A percentile compares a stretch with the other conserved stretches of the same genome.
phyloP scores from a whole-genome alignment of 2,888 invertebrate species.

The Antheraea yamamai region DNA sequence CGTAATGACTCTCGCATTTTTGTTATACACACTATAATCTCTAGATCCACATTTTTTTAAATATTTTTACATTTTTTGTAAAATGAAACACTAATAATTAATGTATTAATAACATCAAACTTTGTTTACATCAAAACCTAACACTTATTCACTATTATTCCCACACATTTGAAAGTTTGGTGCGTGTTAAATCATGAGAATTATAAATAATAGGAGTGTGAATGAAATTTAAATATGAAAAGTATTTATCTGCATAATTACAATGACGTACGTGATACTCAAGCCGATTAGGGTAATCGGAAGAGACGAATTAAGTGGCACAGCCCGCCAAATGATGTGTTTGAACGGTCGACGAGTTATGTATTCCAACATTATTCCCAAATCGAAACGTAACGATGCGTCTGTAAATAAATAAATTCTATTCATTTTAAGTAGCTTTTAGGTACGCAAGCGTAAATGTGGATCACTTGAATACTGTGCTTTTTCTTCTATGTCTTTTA shows the following conservation, averaged over 20 bases:
- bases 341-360: constrained; percentile 18
- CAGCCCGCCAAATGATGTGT: neutral
- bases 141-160: too few relatives aligned
- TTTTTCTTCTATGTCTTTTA: too few relatives aligned
- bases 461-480: too few relatives aligned
- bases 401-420: constrained; percentile 19
- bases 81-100: too few relatives aligned
- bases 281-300: neutral
- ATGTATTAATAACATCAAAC: too few relatives aligned
- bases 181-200: neutral
- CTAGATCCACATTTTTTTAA: too few relatives aligned
- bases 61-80: too few relatives aligned
- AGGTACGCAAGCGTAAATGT: too few relatives aligned
- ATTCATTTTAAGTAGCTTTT: neutral
- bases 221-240: neutral
- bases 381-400: constrained; percentile 16
- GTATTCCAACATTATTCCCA: constrained; percentile 15
- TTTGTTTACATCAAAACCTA: too few relatives aligned
- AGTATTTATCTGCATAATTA: constrained; percentile 12
- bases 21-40: too few relatives aligned
- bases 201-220: neutral
- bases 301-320: constrained; percentile 1
- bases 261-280: constrained; percentile 19
- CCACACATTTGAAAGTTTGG: neutral
- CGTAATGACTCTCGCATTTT: too few relatives aligned